These are phyloP conservation scores for Chondrilla cf. caribensis DNA, from an alignment of 37 sponge, comb jelly and placozoan species.

Conservation along the genomic window DNA sequence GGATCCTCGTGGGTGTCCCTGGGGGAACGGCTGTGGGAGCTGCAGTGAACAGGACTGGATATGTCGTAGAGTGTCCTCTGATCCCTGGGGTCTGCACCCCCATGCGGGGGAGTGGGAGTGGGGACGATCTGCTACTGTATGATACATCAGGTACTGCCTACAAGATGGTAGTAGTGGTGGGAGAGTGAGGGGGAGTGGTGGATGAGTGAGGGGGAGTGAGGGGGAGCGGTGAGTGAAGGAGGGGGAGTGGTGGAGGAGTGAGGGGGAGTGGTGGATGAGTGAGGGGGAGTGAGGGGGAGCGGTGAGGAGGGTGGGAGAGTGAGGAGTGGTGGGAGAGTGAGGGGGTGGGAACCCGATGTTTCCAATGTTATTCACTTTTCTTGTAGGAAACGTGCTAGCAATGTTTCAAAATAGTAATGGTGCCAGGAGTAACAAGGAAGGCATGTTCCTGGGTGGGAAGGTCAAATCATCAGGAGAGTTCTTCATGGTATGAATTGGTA, in stretches of 20 bases:
- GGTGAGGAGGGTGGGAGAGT: too few relatives aligned
- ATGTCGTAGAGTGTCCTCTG: constrained; percentile 7
- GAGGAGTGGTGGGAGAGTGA: too few relatives aligned
- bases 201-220: background rate
- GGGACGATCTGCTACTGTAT: too few relatives aligned
- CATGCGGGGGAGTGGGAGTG: background rate
- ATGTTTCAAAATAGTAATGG: too few relatives aligned
- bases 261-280: background rate
- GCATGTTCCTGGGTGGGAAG: background rate
- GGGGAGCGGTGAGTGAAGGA: background rate
- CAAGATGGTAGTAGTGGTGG: too few relatives aligned
- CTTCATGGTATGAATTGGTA: too few relatives aligned
- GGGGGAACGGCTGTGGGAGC: background rate
- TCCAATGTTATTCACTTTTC: too few relatives aligned
- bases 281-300: too few relatives aligned
- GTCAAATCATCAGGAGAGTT: too few relatives aligned
- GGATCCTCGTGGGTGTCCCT: constrained; percentile 8
- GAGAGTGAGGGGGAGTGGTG: background rate
- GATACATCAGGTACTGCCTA: too few relatives aligned
- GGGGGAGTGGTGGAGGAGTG: background rate
- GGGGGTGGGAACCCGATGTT: too few relatives aligned
- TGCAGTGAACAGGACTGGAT: background rate
- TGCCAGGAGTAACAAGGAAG: background rate
- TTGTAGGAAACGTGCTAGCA: too few relatives aligned
- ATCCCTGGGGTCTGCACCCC: background rate